Percentiles rank a stretch among this genome's conserved stretches.
Conservation (phyloP, 2,888 invertebrate genomes). For the Drosophila kambysellisi region DNA sequence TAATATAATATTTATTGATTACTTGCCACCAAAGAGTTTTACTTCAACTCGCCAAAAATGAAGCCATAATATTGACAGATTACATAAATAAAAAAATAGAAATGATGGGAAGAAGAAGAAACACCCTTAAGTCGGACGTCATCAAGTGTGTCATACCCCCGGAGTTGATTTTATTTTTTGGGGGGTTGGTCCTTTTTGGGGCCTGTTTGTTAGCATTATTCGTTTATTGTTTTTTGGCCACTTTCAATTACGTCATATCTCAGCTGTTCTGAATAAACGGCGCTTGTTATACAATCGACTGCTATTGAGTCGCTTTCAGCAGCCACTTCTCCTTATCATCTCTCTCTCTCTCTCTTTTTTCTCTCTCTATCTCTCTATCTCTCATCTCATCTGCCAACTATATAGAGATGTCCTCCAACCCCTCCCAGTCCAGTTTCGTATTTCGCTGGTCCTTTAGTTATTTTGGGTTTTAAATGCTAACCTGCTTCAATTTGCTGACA, state of each 20-base stretch:
- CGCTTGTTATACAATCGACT: conserved; percentile 69
- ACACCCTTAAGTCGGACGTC: conserved; percentile 17
- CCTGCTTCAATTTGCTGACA: conserved; percentile 34
- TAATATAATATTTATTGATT: conserved; percentile 76
- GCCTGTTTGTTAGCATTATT: conserved; percentile 26
- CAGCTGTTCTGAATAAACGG: conserved; percentile 81
- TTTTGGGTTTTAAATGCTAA: conserved; percentile 39
- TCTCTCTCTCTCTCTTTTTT: background rate
- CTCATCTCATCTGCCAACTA: background rate
- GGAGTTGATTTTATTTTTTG: background rate
- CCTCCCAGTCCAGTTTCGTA: background rate
- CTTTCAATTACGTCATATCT: conserved; percentile 84
- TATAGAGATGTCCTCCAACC: background rate
- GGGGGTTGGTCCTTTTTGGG: conserved; percentile 5
- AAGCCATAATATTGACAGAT: conserved; percentile 45
- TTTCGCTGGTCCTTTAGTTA: conserved; percentile 13
- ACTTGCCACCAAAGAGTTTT: conserved; percentile 57
- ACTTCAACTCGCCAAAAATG: conserved; percentile 35
- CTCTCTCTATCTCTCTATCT: background rate
- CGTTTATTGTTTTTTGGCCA: conserved; percentile 66
- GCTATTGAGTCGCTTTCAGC: conserved; percentile 22
- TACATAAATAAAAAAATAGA: conserved; percentile 45
- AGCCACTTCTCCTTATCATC: conserved; percentile 14
- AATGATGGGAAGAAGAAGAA: background rate
- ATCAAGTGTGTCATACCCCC: background rate